Conservation (phyloP, 2,113 vertebrate species). For the Mobula birostris region DNA sequence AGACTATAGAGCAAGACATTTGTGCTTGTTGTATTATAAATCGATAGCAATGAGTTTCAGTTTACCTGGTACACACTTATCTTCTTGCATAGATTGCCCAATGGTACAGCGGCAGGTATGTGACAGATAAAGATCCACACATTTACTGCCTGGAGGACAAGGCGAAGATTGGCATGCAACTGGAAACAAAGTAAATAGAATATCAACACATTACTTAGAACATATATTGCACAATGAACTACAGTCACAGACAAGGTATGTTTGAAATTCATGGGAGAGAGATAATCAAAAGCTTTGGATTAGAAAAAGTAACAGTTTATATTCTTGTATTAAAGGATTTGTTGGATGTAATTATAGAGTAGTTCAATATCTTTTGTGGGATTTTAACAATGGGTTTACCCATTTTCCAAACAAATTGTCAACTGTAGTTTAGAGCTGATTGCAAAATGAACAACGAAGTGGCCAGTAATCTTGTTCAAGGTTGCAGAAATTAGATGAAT, state of each 20-base stretch:
- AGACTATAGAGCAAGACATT: neutral
- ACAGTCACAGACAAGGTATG: neutral
- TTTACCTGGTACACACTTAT: neutral
- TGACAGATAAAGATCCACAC: neutral
- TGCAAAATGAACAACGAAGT: neutral
- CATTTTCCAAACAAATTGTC: neutral
- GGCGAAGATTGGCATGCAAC: neutral
- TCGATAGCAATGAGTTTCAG: neutral
- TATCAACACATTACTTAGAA: neutral
- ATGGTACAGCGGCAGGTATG: neutral
- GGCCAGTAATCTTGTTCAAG: neutral
- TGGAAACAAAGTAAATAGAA: neutral
- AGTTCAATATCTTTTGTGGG: neutral
- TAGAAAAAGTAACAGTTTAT: neutral
- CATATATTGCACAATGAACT: neutral
- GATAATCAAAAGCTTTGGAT: slow-evolving; percentile 1
- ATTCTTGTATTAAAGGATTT: neutral
- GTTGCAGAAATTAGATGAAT: neutral
- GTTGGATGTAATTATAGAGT: neutral
- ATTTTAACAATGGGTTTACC: neutral
- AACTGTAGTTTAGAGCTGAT: neutral
- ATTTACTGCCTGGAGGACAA: neutral
- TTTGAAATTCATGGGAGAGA: slow-evolving; percentile 4
- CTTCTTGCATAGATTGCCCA: neutral
- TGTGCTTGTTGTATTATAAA: neutral